Conservation (phyloP, 2,797 vertebrate genomes). For the Periophthalmus magnuspinnatus region DNA sequence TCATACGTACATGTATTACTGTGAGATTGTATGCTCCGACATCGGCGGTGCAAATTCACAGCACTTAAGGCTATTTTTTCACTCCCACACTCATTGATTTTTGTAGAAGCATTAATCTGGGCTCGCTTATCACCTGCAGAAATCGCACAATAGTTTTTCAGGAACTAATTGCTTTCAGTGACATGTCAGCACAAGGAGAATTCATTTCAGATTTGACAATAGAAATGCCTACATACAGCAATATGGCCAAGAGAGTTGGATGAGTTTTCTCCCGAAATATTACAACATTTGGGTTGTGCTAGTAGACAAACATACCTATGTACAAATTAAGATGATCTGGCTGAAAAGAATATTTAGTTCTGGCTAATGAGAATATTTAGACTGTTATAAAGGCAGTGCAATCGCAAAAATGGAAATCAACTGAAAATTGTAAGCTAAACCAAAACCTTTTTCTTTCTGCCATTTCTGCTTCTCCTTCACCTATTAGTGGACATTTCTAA, state of each 20-base stretch:
- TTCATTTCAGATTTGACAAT: conserved; percentile 37
- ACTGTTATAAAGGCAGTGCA: too few relatives aligned
- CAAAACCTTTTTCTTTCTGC: too few relatives aligned
- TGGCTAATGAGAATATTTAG: too few relatives aligned
- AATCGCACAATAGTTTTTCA: conserved; percentile 39
- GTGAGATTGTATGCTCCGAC: conserved; percentile 1
- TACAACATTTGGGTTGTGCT: not conserved
- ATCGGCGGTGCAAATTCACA: conserved; percentile 31
- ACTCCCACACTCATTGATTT: conserved; percentile 39
- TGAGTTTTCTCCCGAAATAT: not conserved
- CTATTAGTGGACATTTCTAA: too few relatives aligned
- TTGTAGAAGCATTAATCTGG: conserved; percentile 40
- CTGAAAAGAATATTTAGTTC: too few relatives aligned
- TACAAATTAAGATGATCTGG: not conserved
- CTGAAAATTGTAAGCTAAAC: too few relatives aligned
- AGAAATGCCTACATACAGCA: conserved; percentile 7
- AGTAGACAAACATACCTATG: not conserved
- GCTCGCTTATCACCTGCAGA: conserved; percentile 47
- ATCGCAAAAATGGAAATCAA: too few relatives aligned
- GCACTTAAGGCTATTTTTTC: conserved; percentile 42
- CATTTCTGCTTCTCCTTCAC: too few relatives aligned
- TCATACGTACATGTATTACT: conserved; percentile 27
- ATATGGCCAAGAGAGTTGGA: conserved; percentile 11
- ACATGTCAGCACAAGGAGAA: conserved; percentile 31
- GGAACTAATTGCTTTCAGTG: conserved; percentile 48